phyloP scores from a whole-genome alignment of 2,888 invertebrate genomes.

The Euproctis similis region DNA sequence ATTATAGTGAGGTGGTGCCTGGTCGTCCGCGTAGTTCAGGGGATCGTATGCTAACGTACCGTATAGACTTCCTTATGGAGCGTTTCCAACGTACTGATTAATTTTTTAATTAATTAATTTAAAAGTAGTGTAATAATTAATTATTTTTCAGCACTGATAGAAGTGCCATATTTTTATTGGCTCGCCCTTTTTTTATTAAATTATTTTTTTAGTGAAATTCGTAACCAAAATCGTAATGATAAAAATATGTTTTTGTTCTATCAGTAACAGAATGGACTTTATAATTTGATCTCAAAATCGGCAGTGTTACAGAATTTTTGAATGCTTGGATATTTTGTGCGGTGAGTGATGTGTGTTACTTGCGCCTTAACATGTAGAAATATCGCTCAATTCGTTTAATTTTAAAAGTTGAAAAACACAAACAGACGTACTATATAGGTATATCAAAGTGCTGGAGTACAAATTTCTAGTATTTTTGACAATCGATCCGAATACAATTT shows the following conservation, averaged over 20 bases:
- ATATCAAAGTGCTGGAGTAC: slow-evolving; percentile 53
- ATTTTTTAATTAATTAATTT: slow-evolving; percentile 57
- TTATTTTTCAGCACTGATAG: slow-evolving; percentile 63
- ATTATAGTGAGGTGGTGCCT: slow-evolving; percentile 72
- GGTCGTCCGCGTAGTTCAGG: slow-evolving; percentile 46
- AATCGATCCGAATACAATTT: slow-evolving; percentile 29
- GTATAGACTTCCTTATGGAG: slow-evolving; percentile 51
- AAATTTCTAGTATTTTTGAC: slow-evolving; percentile 36
- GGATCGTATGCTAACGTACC: slow-evolving; percentile 39
- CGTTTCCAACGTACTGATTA: slow-evolving; percentile 72
- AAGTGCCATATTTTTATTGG: slow-evolving; percentile 72
- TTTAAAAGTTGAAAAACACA: slow-evolving; percentile 4
- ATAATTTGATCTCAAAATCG: slow-evolving; percentile 67
- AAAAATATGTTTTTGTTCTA: slow-evolving; percentile 46
- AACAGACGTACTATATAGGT: slow-evolving; percentile 32
- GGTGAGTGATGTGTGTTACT: slow-evolving; percentile 12
- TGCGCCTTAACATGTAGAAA: slow-evolving; percentile 20
- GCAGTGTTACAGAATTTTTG: slow-evolving; percentile 38
- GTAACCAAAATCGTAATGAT: slow-evolving; percentile 70
- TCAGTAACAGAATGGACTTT: slow-evolving; percentile 55
- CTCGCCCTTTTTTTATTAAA: slow-evolving; percentile 47
- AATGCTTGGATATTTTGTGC: too few relatives aligned
- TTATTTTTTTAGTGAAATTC: slow-evolving; percentile 64
- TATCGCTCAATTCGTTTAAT: slow-evolving; percentile 35
- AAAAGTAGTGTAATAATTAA: slow-evolving; percentile 56